Percentiles rank a stretch among this genome's conserved stretches.
These are phyloP conservation scores for Strigops habroptila DNA, from an alignment of 2,113 vertebrate genomes.

Conservation along the genomic window DNA sequence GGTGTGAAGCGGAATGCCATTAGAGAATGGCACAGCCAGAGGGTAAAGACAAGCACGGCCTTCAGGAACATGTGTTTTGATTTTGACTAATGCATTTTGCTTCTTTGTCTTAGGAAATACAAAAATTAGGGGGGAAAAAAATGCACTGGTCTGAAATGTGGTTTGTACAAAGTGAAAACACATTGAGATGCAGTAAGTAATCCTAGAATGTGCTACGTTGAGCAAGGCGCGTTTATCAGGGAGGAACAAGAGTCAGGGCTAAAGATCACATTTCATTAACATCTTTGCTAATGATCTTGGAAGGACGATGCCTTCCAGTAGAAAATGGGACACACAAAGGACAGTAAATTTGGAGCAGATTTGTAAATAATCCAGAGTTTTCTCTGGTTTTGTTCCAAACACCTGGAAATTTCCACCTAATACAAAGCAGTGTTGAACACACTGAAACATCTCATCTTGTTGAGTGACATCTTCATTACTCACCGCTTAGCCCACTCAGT, in stretches of 20 bases:
- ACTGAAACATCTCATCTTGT: background rate
- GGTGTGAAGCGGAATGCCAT: background rate
- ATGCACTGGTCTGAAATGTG: background rate
- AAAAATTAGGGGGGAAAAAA: background rate
- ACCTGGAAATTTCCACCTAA: conserved; percentile 29
- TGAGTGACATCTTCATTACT: conserved; percentile 30
- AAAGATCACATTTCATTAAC: background rate
- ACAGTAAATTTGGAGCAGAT: background rate
- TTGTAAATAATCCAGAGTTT: background rate
- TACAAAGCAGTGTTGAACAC: background rate
- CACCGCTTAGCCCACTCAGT: conserved; percentile 20
- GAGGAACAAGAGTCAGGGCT: background rate
- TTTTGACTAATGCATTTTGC: conserved; percentile 44
- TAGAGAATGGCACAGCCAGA: background rate
- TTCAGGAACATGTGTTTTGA: conserved; percentile 34
- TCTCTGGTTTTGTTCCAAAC: background rate
- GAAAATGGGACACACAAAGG: background rate
- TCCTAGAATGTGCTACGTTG: background rate
- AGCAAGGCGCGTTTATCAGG: background rate
- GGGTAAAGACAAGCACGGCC: background rate
- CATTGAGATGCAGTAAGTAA: conserved; percentile 12
- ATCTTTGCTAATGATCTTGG: background rate
- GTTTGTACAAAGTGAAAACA: conserved; percentile 40
- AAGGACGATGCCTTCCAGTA: background rate
- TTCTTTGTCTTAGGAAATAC: conserved; percentile 56